A percentile compares a stretch with the other conserved stretches of the same genome.
Conservation (phyloP, 2,797 vertebrate genomes). For the Acanthurus leucopareius region DNA sequence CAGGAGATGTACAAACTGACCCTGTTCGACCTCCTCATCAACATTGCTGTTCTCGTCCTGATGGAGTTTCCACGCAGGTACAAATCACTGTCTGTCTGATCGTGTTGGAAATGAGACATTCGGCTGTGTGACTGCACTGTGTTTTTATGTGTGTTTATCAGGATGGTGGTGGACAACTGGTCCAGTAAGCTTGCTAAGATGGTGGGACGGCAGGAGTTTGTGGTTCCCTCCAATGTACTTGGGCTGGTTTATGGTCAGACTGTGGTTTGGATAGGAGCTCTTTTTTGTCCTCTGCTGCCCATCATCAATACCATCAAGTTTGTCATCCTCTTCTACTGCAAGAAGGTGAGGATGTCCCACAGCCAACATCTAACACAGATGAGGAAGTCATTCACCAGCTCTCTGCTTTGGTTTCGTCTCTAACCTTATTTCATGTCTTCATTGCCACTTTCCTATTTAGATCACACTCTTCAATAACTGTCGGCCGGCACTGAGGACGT, state of each 20-base stretch:
- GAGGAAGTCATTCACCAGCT: neutral
- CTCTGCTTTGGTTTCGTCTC: conserved; percentile 1
- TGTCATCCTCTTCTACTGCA: conserved; percentile 90
- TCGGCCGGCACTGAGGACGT: conserved; percentile 88
- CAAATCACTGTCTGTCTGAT: neutral
- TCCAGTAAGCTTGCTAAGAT: conserved; percentile 80
- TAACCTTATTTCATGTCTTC: neutral
- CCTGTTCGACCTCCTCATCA: conserved; percentile 90
- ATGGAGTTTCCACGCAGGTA: conserved; percentile 92
- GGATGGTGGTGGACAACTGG: conserved; percentile 88
- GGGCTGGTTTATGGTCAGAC: conserved; percentile 91
- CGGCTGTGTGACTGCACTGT: neutral
- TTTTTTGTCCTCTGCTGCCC: conserved; percentile 92
- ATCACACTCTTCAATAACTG: conserved; percentile 89
- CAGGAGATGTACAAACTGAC: conserved; percentile 95
- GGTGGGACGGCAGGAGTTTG: conserved; percentile 90
- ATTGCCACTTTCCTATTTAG: conserved; percentile 69
- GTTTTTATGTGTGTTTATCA: conserved; percentile 62
- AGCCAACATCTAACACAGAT: neutral
- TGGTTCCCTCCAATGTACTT: conserved; percentile 88
- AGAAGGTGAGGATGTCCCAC: conserved; percentile 84
- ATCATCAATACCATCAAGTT: conserved; percentile 91
- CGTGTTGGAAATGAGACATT: neutral
- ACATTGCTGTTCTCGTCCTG: conserved; percentile 82
- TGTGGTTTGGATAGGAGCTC: conserved; percentile 91